phyloP scores from a whole-genome alignment of 1,140 invertebrate species.

The Papilio helenus region DNA sequence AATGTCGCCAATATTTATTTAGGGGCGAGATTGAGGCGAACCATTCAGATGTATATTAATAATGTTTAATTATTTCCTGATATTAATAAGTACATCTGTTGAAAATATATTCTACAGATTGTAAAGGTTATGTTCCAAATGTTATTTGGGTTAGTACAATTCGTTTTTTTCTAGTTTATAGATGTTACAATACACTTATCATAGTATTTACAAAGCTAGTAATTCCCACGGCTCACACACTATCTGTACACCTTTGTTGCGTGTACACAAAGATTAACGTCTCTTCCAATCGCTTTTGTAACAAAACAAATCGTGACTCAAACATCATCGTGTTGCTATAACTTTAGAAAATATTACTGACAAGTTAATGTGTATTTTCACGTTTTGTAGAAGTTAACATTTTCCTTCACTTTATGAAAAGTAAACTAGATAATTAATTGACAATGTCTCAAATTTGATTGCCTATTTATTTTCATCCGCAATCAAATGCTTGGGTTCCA shows the following conservation, averaged over 20 bases:
- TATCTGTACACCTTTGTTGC: slow-evolving; percentile 5
- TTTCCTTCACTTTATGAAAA: too few relatives aligned
- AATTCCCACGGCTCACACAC: neutral
- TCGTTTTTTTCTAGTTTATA: neutral
- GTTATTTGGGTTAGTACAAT: neutral
- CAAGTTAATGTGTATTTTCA: neutral
- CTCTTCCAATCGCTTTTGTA: neutral
- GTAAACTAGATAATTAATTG: too few relatives aligned
- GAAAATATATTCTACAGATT: neutral
- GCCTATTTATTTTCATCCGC: neutral
- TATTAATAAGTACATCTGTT: neutral
- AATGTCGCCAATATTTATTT: slow-evolving; percentile 10
- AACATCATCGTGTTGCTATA: neutral
- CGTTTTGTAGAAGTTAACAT: neutral
- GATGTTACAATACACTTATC: neutral
- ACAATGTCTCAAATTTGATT: too few relatives aligned
- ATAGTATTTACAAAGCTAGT: neutral
- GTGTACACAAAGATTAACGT: slow-evolving; percentile 12
- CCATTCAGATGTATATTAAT: neutral
- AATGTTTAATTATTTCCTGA: slow-evolving; percentile 3
- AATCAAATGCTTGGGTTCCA: neutral
- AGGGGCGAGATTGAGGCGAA: neutral
- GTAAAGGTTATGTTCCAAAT: too few relatives aligned
- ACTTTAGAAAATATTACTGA: neutral
- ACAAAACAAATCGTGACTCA: neutral